Evolutionary conservation across 2,888 invertebrate species (phyloP).

Genomic region (Trichopria drosophilae): DNA sequence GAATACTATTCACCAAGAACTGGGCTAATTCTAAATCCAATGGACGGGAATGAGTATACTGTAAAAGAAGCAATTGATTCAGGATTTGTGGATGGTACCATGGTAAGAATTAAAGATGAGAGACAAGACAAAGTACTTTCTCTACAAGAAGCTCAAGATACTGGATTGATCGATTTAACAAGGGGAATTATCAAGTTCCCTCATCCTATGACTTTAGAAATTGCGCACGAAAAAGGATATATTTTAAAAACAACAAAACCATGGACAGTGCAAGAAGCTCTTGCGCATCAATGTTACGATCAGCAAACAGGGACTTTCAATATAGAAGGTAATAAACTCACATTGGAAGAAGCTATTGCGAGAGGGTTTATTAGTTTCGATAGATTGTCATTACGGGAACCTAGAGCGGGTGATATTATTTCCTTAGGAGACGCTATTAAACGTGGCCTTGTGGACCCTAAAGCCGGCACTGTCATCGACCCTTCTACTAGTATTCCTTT

Average conservation of each 20-base stretch:
- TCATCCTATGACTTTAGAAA: conserved; percentile 69
- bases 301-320: conserved; percentile 72
- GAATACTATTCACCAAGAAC: conserved; percentile 76
- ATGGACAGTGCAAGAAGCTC: conserved; percentile 79
- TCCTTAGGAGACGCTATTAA: conserved; percentile 79
- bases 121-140: conserved; percentile 68
- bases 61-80: conserved; percentile 74
- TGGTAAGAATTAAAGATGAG: conserved; percentile 75
- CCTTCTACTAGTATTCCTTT: conserved; percentile 74
- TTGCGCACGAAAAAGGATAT: conserved; percentile 80
- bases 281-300: conserved; percentile 80
- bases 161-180: conserved; percentile 71
- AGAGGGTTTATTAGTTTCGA: conserved; percentile 76
- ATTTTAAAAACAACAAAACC: conserved; percentile 78
- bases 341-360: conserved; percentile 74
- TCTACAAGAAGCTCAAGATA: conserved; percentile 71
- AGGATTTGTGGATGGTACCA: conserved; percentile 72
- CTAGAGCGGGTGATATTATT: conserved; percentile 78
- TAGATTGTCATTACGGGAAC: conserved; percentile 78
- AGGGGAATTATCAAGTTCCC: conserved; percentile 73
- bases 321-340: conserved; percentile 70
- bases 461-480: conserved; percentile 78
- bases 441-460: conserved; percentile 75
- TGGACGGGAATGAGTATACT: conserved; percentile 73
- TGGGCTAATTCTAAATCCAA: conserved; percentile 77